Percentiles rank a stretch among this genome's conserved stretches.
These are phyloP conservation scores for Drosophila paracracens DNA, from an alignment of 2,888 invertebrate genomes.

Conservation along the genomic window DNA sequence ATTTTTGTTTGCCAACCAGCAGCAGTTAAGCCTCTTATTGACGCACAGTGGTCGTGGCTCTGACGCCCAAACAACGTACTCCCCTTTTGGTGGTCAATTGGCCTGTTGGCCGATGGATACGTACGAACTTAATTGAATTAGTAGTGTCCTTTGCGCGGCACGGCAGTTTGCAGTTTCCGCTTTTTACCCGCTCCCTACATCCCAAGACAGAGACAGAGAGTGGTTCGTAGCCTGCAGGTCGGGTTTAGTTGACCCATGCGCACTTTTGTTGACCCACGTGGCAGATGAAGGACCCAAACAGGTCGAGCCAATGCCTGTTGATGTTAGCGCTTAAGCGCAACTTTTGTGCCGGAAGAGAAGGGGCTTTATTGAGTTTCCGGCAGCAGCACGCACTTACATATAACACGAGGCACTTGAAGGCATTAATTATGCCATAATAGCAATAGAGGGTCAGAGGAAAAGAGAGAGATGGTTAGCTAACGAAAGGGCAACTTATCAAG, in stretches of 20 bases:
- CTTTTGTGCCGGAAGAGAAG: slow-evolving; percentile 56
- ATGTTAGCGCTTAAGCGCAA: slow-evolving; percentile 66
- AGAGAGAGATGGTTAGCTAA: neutral
- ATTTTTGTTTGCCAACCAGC: slow-evolving; percentile 47
- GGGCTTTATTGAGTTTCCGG: slow-evolving; percentile 69
- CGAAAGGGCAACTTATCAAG: slow-evolving; percentile 38
- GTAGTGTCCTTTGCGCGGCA: slow-evolving; percentile 65
- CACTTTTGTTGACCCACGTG: slow-evolving; percentile 58
- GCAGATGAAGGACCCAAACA: slow-evolving; percentile 15
- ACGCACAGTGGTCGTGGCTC: slow-evolving; percentile 14
- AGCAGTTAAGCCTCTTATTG: slow-evolving; percentile 62
- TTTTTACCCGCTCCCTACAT: slow-evolving; percentile 48
- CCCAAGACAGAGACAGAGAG: neutral
- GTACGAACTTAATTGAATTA: slow-evolving; percentile 76
- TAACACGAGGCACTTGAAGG: slow-evolving; percentile 49
- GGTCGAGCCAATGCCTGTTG: slow-evolving; percentile 52
- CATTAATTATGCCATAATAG: slow-evolving; percentile 70
- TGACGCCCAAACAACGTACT: slow-evolving; percentile 24
- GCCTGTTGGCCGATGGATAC: slow-evolving; percentile 24
- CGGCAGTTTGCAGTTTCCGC: slow-evolving; percentile 74
- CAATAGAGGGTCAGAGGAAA: neutral
- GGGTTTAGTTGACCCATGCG: slow-evolving; percentile 31
- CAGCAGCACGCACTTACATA: slow-evolving; percentile 40
- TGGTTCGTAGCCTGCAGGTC: slow-evolving; percentile 5
- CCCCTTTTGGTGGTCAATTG: slow-evolving; percentile 3